Evolutionary conservation across 2,113 vertebrate genomes (phyloP), one percentile per base, ranked within the genome.

Genomic region (Caracal caracal): DNA sequence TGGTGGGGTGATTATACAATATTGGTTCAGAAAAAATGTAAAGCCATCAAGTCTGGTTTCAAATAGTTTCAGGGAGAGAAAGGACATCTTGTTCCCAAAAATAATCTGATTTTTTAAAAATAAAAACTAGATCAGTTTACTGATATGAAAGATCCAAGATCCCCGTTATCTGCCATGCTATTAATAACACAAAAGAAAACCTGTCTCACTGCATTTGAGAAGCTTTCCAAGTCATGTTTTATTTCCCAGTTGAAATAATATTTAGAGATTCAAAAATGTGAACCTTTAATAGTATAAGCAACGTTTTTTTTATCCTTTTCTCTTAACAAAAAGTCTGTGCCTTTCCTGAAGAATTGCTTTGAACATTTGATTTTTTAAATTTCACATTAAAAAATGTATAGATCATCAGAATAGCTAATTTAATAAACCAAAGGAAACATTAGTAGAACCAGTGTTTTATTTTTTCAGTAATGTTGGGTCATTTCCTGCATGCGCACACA

Each of bases 171-270:
- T 24, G 53, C 43, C 37, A 28, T 94, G 59, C 75, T 93, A 0
- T 79, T 80, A 93, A 73, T 93, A 92, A 76, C 71, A 51, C 51
- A 76, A 13, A 91, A 80, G 61, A 73, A 94, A 90, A 73, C 35
- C 30, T 49, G 75, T 49, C 68, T 92, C 24, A 78, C 66, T 96
- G 63, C 28, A 26, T 92, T 95, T 89, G 83, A 59, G 66, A 75
- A 73, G 53, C 49, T 82, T 89, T 80, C 65, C 28, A 90, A 90
- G 73, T 68, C 40, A 53, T 59, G 33, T 82, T 93, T 80, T 87
- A 84, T 96, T 97, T 93, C 65, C 49, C 79, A 75, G 43, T 88
- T 93, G 85, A 83, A 93, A 43, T 86, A 80, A 78, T 63, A 70
- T 40, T 89, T 73, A 80, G 26, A 88, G 68, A 19, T 88, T 82